Percentiles rank a stretch among this genome's conserved stretches.
phyloP scores from a whole-genome alignment of 92 coral and sea anemone genomes.

The Zoanthus solanderi region DNA sequence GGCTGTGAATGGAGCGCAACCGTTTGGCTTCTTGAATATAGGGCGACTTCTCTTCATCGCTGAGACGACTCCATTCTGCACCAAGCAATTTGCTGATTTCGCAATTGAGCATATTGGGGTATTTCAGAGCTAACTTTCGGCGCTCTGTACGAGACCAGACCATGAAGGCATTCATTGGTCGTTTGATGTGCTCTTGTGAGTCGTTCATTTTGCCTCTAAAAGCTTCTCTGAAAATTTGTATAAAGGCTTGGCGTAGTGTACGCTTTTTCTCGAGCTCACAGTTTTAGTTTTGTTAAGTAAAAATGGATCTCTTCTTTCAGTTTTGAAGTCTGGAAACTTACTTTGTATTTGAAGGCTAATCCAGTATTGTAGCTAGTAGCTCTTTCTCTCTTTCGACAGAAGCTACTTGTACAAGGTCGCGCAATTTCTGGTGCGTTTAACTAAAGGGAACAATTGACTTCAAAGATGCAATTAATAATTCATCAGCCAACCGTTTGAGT shows the following conservation, averaged over 20 bases:
- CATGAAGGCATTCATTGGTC: slow-evolving; percentile 95
- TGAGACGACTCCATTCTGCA: slow-evolving; percentile 93
- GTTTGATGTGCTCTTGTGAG: slow-evolving; percentile 76
- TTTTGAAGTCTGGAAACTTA: not conserved
- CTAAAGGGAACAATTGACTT: slow-evolving; percentile 39
- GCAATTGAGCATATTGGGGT: slow-evolving; percentile 94
- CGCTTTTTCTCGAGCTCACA: not conserved
- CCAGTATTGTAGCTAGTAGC: slow-evolving; percentile 2
- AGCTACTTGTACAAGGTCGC: slow-evolving; percentile 41
- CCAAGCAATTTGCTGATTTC: slow-evolving; percentile 94
- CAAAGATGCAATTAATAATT: slow-evolving; percentile 26
- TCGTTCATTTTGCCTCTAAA: slow-evolving; percentile 32
- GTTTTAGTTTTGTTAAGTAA: not conserved
- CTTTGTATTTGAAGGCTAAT: not conserved
- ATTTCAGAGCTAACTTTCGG: slow-evolving; percentile 88
- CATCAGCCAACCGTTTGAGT: slow-evolving; percentile 34
- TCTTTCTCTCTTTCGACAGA: slow-evolving; percentile 15
- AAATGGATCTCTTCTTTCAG: not conserved
- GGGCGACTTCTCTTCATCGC: slow-evolving; percentile 89
- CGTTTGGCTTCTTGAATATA: slow-evolving; percentile 90
- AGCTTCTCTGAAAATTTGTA: not conserved
- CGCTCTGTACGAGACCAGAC: slow-evolving; percentile 95
- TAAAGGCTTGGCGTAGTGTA: not conserved
- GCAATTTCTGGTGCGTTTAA: slow-evolving; percentile 34
- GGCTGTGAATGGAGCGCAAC: slow-evolving; percentile 89